Base-by-base conservation (phyloP, 1,140 invertebrate genomes). In the Pteromalus puparum region DNA sequence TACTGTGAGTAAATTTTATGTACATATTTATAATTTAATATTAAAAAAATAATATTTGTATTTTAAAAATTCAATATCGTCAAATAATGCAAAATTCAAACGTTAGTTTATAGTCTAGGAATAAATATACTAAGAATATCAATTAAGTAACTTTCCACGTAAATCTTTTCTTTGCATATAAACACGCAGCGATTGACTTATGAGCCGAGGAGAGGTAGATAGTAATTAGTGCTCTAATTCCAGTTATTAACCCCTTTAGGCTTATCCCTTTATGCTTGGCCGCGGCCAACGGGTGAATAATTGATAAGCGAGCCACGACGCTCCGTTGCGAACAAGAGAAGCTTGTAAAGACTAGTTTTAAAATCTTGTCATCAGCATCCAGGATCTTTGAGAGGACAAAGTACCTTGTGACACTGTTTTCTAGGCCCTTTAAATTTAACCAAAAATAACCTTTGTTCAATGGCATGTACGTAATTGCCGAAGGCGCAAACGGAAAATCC, bases 221-320 rank as follows among this genome's bases (percentile, higher is more conserved):
- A 74, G 48, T 67, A 79, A 84, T 67, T 79, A 80, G 78, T 48
- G 77, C 24, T 74, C n/a, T 68, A 75, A 84, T 84, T 84, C 73
- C 72, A 75, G 77, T 84, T 75, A 81, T 84, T 84, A 84, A 34
- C 15, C 72, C 21, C 48, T 61, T 28, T 53, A 73, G 67, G 26
- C 48, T 79, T 73, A 79, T 78, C n/a, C 46, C 75, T 61, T 53
- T 83, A 74, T 74, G 70, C 24, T 13, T 24, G 26, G 9, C 7
- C 24, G 61, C 48, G 34, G n/a, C 1, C 67, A 68, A 61, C 75
- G 48, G 26, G 9, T 73, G 15, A 80, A 15, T 81, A 84, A 84
- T 84, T 80, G 79, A 81, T 84, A 48, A 84, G 72, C 6, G 21
- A 34, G 18, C 26, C 10, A 70, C 26, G 4, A 9, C n/a, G 70